These are phyloP conservation scores for Pluvianellus socialis DNA, from an alignment of 2,113 vertebrate species.

Conservation along the genomic window DNA sequence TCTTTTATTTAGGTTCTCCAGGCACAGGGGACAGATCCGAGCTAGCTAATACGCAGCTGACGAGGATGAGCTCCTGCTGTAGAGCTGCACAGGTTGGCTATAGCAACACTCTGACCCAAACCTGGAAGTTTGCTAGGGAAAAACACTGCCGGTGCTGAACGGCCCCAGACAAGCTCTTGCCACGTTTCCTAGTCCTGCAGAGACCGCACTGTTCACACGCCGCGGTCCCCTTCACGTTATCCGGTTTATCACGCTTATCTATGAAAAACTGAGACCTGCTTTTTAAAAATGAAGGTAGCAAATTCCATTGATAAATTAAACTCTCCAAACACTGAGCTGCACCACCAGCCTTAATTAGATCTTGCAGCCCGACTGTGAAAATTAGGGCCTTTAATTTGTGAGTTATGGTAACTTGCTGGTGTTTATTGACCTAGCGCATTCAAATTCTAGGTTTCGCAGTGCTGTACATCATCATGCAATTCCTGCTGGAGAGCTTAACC, in stretches of 20 bases:
- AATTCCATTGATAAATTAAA: background rate
- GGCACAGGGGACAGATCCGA: background rate
- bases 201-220: background rate
- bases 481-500: background rate
- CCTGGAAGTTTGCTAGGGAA: background rate
- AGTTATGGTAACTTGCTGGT: background rate
- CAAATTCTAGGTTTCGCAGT: slow-evolving; percentile 1
- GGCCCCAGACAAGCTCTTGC: background rate
- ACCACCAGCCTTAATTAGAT: slow-evolving; percentile 58
- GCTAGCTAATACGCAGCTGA: rapidly evolving
- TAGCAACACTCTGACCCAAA: too few species aligned
- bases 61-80: background rate
- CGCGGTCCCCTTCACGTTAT: rapidly evolving
- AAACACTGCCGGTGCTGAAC: rapidly evolving
- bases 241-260: background rate
- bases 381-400: slow-evolving; percentile 51
- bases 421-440: background rate
- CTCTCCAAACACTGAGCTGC: slow-evolving; percentile 8
- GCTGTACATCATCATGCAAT: background rate
- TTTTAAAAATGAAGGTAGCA: background rate
- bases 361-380: slow-evolving; percentile 43
- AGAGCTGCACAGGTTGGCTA: background rate
- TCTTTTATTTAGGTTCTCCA: background rate
- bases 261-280: background rate
- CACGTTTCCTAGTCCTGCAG: background rate